Base-by-base conservation (phyloP, 2,113 vertebrate species). In the Pedetes capensis region DNA sequence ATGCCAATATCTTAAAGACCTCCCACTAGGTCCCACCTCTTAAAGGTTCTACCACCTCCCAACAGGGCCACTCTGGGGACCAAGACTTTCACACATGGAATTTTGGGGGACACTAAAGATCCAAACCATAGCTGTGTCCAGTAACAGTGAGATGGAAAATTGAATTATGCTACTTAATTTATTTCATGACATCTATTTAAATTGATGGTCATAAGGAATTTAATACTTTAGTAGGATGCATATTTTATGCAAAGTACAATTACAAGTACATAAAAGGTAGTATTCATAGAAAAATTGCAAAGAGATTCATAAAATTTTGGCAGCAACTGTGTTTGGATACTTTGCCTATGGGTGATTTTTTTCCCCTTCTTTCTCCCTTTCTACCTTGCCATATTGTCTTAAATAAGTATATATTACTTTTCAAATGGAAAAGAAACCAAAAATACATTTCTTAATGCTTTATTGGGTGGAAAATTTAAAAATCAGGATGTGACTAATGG, bases 221-320 rank as follows among this genome's bases (percentile, higher is more conserved):
- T 72, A 92, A 87, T 42, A 81, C 51, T 61, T 87, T 72, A 47
- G 14, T 71, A 71, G 8, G 25, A 57, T 90, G 63, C 57, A 90
- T 47, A 82, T 87, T 87, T 79, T 82, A 53, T 49, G 34, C 22
- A 59, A 92, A 94, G 29, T 69, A 90, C 51, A 88, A 75, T 84
- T 78, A 90, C 20, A 90, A 83, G 44, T 72, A 71, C 25, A 47
- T 86, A 66, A 82, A 83, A 82, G 4, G 27, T 59, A 86, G 17
- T 66, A 87, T 27, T 22, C 32, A 87, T 10, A 49, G 55, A 85
- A 92, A 78, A 81, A 87, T 68, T 84, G 34, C 12, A 93, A 94
- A 92, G 51, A 87, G 61, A 96, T 91, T 85, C 10, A 61, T 79
- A 74, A 61, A 74, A 79, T 55, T 87, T 87, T 84, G 86, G 72